Evolutionary conservation across 2,797 vertebrate species (phyloP).

Genomic region (Sebastes wilsoni): DNA sequence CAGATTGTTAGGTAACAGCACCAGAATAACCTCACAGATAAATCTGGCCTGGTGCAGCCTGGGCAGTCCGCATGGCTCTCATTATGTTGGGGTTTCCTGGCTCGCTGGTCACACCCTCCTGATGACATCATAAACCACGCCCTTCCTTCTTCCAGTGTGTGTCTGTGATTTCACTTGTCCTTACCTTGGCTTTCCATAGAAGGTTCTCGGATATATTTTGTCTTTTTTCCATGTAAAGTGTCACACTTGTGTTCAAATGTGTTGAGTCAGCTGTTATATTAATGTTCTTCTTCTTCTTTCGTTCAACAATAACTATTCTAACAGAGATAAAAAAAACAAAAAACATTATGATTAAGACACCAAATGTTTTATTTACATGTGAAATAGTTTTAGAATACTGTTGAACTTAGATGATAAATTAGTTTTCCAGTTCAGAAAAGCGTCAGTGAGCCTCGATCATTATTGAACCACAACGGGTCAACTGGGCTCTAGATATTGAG

Average conservation of each 20-base stretch:
- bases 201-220: background rate
- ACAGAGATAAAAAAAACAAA: background rate
- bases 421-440: background rate
- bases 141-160: conserved; percentile 5
- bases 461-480: too few relatives aligned
- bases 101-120: conserved; percentile 23
- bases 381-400: background rate
- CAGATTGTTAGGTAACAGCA: background rate
- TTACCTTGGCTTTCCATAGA: background rate
- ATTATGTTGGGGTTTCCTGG: conserved; percentile 49
- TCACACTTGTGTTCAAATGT: too few relatives aligned
- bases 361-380: background rate
- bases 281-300: background rate
- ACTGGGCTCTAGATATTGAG: too few relatives aligned
- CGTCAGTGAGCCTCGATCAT: background rate
- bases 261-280: background rate
- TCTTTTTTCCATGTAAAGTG: background rate
- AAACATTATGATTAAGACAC: too few relatives aligned
- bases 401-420: background rate
- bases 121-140: conserved; percentile 28
- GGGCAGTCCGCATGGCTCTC: conserved; percentile 11
- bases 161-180: background rate
- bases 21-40: conserved; percentile 11
- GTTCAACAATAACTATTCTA: background rate
- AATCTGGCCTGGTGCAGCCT: background rate